Base-by-base conservation (phyloP, 2,888 invertebrate species). In the Meteorus colon region DNA sequence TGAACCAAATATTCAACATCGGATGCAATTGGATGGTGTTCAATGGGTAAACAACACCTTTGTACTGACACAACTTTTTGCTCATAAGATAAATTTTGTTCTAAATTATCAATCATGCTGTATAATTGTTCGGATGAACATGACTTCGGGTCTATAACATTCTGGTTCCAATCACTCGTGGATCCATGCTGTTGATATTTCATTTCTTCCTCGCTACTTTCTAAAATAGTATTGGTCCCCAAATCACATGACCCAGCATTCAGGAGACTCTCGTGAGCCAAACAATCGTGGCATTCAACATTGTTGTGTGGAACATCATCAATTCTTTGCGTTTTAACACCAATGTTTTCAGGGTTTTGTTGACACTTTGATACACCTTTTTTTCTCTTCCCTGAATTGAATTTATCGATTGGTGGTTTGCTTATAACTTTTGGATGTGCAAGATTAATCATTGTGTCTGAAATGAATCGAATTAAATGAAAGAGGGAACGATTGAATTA, bases 71-170 rank as follows among this genome's bases (percentile, higher is more conserved):
- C 62, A 24, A 76, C 31, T 62, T 76, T 48, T 6, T 66, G 66
- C 4, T 71, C 59, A n/a, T 68, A 48, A 1, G 27, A 67, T 19
- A 82, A 79, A 76, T 84, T 82, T 65, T 81, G 80, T 62, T 87
- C 86, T 41, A 88, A 75, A 73, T 87, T 82, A 67, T 76, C 85
- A 60, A 88, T 88, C 85, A 86, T 86, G 10, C 78, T 82, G 76
- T 86, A 87, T 1, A 88, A 72, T 63, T 86, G 84, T 73, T 86
- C 82, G 59, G 87, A 85, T 1, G 86, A 85, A 55, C 82, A 82
- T 0, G 83, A 79, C 60, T 84, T 78, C 4, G 85, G 80, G 29
- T 86, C 82, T 19, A 88, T 85, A 4, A 87, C 76, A 71, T 87
- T 88, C 59, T 84, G 85, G 80, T 88, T 84, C 68, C 83, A 84